A percentile compares a stretch with the other conserved stretches of the same genome.
These are phyloP conservation scores for Dendrolimus pini DNA, from an alignment of 2,888 invertebrate species.

Conservation along the genomic window DNA sequence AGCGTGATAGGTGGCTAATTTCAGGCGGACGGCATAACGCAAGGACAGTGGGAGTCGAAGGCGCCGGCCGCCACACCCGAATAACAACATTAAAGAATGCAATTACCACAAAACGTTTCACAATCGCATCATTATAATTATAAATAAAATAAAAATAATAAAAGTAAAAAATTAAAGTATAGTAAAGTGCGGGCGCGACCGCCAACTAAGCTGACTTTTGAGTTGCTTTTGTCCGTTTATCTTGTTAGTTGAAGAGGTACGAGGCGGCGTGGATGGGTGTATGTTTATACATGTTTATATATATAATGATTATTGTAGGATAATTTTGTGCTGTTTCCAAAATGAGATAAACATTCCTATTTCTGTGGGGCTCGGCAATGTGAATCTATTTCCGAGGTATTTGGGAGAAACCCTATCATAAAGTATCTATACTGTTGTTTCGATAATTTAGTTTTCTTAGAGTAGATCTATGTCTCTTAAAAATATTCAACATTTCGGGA, in stretches of 20 bases:
- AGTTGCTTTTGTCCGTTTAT: conserved; percentile 57
- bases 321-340: conserved; percentile 69
- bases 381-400: no score
- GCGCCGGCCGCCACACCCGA: conserved; percentile 44
- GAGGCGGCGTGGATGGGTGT: conserved; percentile 60
- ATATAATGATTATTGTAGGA: conserved; percentile 72
- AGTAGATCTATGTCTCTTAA: no score
- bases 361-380: no score
- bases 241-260: conserved; percentile 40
- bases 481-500: no score
- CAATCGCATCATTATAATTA: conserved; percentile 50
- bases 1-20: conserved; percentile 1
- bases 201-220: conserved; percentile 45
- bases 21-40: conserved; percentile 52
- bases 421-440: no score
- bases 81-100: conserved; percentile 39
- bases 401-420: no score
- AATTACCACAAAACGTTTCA: conserved; percentile 61
- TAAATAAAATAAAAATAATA: conserved; percentile 9
- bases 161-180: conserved; percentile 13
- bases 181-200: conserved; percentile 19
- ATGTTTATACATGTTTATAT: conserved; percentile 69
- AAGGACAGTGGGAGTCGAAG: conserved; percentile 31
- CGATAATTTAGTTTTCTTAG: no score
- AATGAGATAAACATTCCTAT: conserved; percentile 17